A percentile compares a stretch with the other conserved stretches of the same genome.
phyloP scores from a whole-genome alignment of 2,113 vertebrate genomes.

The Eublepharis macularius region DNA sequence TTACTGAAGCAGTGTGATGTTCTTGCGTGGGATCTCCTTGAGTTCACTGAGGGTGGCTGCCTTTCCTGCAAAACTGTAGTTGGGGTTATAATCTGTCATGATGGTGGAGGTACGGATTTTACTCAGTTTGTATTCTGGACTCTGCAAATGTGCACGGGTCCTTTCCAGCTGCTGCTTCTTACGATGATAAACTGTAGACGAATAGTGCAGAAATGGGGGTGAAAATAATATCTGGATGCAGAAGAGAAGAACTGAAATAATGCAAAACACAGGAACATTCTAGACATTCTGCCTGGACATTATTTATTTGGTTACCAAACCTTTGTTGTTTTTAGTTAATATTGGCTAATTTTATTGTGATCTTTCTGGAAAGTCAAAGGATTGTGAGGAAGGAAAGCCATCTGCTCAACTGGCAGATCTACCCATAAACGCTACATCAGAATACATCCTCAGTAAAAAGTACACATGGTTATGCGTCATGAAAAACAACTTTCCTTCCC shows the following conservation, averaged over 20 bases:
- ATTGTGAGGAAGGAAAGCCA: neutral
- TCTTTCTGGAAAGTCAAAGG: neutral
- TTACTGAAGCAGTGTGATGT: conserved; percentile 89
- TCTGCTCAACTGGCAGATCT: neutral
- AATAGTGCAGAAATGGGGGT: conserved; percentile 17
- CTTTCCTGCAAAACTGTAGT: conserved; percentile 91
- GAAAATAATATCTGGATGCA: neutral
- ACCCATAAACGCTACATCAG: neutral
- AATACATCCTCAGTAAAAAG: neutral
- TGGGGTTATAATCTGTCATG: conserved; percentile 93
- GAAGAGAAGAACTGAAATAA: neutral
- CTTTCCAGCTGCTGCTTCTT: conserved; percentile 84
- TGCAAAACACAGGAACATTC: neutral
- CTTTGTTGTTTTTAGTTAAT: neutral
- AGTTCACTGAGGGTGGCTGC: conserved; percentile 81
- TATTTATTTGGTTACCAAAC: neutral
- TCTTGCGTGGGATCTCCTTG: conserved; percentile 89
- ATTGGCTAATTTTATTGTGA: neutral
- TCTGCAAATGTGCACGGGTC: conserved; percentile 79
- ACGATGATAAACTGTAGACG: conserved; percentile 83
- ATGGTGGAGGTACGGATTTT: conserved; percentile 89
- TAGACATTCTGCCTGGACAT: neutral
- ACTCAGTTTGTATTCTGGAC: conserved; percentile 89
- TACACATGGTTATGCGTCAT: neutral
- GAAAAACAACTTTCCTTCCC: neutral